Evolutionary conservation across 1,140 invertebrate species (phyloP).

Genomic region (Euglossa dilemma): DNA sequence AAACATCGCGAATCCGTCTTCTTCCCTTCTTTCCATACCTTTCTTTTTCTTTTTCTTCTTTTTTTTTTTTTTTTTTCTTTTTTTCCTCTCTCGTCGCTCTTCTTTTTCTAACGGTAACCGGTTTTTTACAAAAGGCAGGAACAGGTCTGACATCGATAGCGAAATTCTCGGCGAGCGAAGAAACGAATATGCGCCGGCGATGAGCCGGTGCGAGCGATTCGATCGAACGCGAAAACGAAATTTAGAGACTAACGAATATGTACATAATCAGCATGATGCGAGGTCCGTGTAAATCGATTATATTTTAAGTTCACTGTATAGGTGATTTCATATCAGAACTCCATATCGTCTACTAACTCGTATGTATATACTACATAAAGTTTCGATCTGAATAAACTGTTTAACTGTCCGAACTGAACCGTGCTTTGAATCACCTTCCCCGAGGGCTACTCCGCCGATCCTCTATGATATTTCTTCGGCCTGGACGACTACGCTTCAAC

Average conservation of each 20-base stretch:
- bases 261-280: constrained; percentile 64
- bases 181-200: background rate
- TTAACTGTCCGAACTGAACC: constrained; percentile 71
- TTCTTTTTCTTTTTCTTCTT: background rate
- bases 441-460: background rate
- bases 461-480: background rate
- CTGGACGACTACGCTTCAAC: background rate
- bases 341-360: constrained; percentile 77
- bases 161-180: background rate
- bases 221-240: constrained; percentile 23
- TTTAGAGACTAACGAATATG: constrained; percentile 56
- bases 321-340: constrained; percentile 76
- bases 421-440: constrained; percentile 8
- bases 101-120: background rate
- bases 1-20: too few species aligned
- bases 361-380: constrained; percentile 80
- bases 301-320: constrained; percentile 73
- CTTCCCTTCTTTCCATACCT: too few species aligned
- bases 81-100: background rate
- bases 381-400: constrained; percentile 80
- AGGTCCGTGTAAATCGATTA: constrained; percentile 73
- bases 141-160: background rate
- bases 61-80: too few species aligned
- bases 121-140: background rate
- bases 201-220: constrained; percentile 1